A percentile compares a stretch with the other conserved stretches of the same genome.
Evolutionary conservation across 2,888 invertebrate species (phyloP).

Genomic region (Ryuthela nishihirai): DNA sequence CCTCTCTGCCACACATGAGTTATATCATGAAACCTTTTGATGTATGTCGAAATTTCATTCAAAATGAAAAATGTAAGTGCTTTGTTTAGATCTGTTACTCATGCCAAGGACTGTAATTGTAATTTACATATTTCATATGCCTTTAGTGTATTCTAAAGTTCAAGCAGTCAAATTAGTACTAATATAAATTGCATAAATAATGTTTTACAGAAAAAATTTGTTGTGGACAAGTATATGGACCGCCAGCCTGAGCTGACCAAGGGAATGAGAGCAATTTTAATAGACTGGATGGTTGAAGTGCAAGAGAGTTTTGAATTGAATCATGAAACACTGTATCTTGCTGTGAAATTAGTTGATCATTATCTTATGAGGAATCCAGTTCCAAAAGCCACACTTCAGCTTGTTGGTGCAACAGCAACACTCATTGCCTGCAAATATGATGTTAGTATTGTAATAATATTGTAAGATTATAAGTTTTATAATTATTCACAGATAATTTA

Average conservation of each 20-base stretch:
- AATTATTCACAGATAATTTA: too few species aligned
- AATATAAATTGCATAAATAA: too few species aligned
- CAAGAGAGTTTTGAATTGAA: slow-evolving; percentile 96
- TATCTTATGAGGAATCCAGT: slow-evolving; percentile 70
- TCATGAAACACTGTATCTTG: slow-evolving; percentile 95
- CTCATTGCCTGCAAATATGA: slow-evolving; percentile 96
- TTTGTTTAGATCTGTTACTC: too few species aligned
- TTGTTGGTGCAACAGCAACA: slow-evolving; percentile 86
- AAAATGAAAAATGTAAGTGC: too few species aligned
- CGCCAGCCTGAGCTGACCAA: slow-evolving; percentile 71
- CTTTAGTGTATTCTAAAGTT: background rate
- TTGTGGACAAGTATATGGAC: slow-evolving; percentile 74
- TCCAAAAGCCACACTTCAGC: slow-evolving; percentile 75
- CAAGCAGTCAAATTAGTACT: background rate
- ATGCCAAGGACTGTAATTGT: background rate
- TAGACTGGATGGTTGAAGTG: slow-evolving; percentile 99
- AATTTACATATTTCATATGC: background rate
- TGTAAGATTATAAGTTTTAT: slow-evolving; percentile 4
- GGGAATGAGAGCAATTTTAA: slow-evolving; percentile 87
- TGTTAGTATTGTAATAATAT: too few species aligned
- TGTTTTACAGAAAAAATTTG: slow-evolving; percentile 61
- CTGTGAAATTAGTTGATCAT: slow-evolving; percentile 90
- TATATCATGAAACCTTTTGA: too few species aligned
- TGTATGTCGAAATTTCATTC: too few species aligned
- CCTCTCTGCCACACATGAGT: too few species aligned